Base-by-base conservation (phyloP, 2,797 vertebrate genomes). In the Enteromius argenteus region DNA sequence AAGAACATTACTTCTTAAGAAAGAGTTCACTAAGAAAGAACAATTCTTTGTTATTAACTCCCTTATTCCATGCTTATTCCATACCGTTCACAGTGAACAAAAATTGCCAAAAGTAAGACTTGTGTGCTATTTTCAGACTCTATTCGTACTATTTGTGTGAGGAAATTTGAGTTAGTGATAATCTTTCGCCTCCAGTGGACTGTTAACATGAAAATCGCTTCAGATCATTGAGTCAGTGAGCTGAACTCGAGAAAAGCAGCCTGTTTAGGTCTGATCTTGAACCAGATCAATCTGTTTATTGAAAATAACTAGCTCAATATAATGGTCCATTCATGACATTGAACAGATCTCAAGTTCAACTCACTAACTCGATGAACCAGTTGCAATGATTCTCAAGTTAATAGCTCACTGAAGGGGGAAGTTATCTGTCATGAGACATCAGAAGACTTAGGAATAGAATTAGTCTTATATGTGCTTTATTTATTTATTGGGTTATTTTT, bases 221-320 rank as follows among this genome's bases (percentile, higher is more conserved):
- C 66, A 68, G 21, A 68, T 68, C 35, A 39, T 68, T 39, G 66
- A 69, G 37, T 37, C 30, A 74, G 19, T 74, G 30, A 53, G 46
- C 17, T 74, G 27, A 74, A 14, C 46, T 35, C 4, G 0, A 53
- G 46, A 75, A 74, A 4, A 5, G 56, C 32, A 56, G 14, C 30
- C 32, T 3, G 13, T 37, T 74, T 74, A 74, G 17, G 21, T 53
- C 71, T 51, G 19, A 21, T 53, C 51, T 27, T 74, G 27, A 74
- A 53, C 19, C 9, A n/a, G 49, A 53, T 37, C 49, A 56, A 3
- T 56, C 30, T 35, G 49, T n/a, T 53, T 32, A 15, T 8, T 75
- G 21, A 37, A 75, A n/a, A 37, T 51, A 75, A n/a, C 32, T 75
- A 21, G 30, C 49, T 37, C 10, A 75, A 2, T 37, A 21, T 74